Evolutionary conservation across 2,888 invertebrate genomes (phyloP).

Genomic region (Aphodius granarius): DNA sequence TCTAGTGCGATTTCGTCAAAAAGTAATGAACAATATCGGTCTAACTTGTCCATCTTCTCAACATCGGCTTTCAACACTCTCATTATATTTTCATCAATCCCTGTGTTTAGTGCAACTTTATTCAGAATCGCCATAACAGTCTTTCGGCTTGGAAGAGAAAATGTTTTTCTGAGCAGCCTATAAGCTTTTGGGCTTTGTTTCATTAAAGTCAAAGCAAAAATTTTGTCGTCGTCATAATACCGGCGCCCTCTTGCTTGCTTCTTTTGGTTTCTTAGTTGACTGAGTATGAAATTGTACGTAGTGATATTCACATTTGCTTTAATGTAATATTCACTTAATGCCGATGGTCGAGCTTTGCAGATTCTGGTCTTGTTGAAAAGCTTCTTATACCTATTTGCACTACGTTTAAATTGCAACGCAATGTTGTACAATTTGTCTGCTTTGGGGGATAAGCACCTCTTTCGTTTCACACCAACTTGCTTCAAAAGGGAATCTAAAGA

Average conservation of each 20-base stretch:
- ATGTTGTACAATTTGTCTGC: no score
- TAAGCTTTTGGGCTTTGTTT: constrained; percentile 29
- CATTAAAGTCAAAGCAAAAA: constrained; percentile 23
- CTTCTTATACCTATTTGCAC: neutral
- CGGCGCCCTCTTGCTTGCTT: constrained; percentile 14
- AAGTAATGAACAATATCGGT: constrained; percentile 18
- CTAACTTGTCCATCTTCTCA: neutral
- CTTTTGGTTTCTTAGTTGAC: neutral
- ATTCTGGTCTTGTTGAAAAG: neutral
- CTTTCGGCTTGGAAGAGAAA: constrained; percentile 25
- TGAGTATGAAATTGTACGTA: neutral
- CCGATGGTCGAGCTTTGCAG: neutral
- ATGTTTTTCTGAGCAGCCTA: constrained; percentile 20
- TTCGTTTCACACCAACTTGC: no score
- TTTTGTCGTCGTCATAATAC: constrained; percentile 22
- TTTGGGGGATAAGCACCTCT: no score
- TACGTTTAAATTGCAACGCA: no score
- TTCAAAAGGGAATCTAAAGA: no score
- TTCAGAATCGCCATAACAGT: constrained; percentile 21
- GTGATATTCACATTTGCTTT: neutral
- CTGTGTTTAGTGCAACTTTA: constrained; percentile 21
- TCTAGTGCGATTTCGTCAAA: constrained; percentile 26
- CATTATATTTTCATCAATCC: constrained; percentile 17
- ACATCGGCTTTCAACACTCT: neutral
- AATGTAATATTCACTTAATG: neutral